Base-by-base conservation (phyloP, 2,888 invertebrate genomes). In the Parelbella ahira region DNA sequence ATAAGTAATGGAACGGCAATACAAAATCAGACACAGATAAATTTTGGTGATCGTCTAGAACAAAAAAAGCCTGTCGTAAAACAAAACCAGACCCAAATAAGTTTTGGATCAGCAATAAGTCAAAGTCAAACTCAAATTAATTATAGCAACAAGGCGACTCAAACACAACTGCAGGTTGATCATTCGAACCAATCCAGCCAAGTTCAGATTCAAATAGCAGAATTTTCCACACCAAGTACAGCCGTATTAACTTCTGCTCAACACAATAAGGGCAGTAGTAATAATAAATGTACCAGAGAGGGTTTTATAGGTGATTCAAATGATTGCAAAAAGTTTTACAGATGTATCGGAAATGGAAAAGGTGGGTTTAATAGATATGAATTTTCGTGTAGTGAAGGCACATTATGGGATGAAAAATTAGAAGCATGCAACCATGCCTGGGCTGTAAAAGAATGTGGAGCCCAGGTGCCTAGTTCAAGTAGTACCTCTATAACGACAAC, bases 261-360 rank as follows among this genome's bases (percentile, higher is more conserved):
- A 12, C 45, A 54, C 21, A 33, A 23, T 13, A 45, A 46, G 41
- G 41, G 37, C 21, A 23, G 4, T 7, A 34, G 13, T n/a, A 49
- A 44, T 13, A 58, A 50, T 37, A 25, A 52, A 44, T 79, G 78
- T 20, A 58, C 44, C 36, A 58, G 60, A 45, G 91, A 90, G 62
- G 92, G 92, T 5, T 93, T 91, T 58, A 88, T 90, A 58, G 89
- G 90, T 60, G 73, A 58, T 34, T 32, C 54, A 44, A 58, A 77
- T 10, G 86, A 92, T 54, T 93, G 93, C 53, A 88, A 78, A 44
- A 92, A 90, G 58, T 93, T 93, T 71, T 92, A 91, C 53, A 83
- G 92, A 49, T 93, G 93, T 58, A 91, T 92, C 0, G 72, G 76
- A 44, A 76, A 80, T 46, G 84, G 84, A 6, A 65, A 60, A 45